Base-by-base conservation (phyloP, 2,888 invertebrate species). In the Idaea straminata region DNA sequence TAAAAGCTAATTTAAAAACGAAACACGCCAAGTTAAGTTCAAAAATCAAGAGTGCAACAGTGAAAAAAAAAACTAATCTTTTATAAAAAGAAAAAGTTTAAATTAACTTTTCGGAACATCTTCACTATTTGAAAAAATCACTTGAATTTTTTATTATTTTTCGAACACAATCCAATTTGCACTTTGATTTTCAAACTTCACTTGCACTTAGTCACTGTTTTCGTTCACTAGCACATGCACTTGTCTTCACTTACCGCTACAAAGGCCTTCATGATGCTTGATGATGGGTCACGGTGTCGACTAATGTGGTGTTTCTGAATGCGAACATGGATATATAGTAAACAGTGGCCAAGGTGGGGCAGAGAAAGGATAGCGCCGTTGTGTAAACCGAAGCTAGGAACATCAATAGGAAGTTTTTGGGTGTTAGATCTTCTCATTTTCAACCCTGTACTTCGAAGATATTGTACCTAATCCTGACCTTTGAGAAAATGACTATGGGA, bases 201-300 rank as follows among this genome's bases (percentile, higher is more conserved):
- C 87, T 80, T 77, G 69, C 88, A 89, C 88, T 87, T 47, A 83
- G 81, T 84, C 87, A 87, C 86, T 87, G 79, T 72, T 71, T 76
- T 73, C 72, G 61, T 64, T 61, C 72, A 73, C 71, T 71, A 62
- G 61, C 66, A 64, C 65, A 81, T 74, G 72, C 80, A 80, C 78
- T 74, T 72, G 87, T 87, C 89, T 86, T 75, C 80, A 92, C 92
- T 92, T 91, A 92, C 92, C 92, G 92, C 92, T 87, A 90, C 89
- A 89, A 91, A 92, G 90, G 91, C 87, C 87, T 87, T 92, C 92
- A 92, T 92, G 89, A 71, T 92, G 91, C 82, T 84, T 88, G 85
- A 85, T 88, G 86, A 84, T 88, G 86, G 88, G 89, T 89, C 90
- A 91, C 90, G 88, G 86, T 83, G 83, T 83, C 76, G 84, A 88